These are phyloP conservation scores for Salvator merianae DNA, from an alignment of 2,113 vertebrate species.

Conservation along the genomic window DNA sequence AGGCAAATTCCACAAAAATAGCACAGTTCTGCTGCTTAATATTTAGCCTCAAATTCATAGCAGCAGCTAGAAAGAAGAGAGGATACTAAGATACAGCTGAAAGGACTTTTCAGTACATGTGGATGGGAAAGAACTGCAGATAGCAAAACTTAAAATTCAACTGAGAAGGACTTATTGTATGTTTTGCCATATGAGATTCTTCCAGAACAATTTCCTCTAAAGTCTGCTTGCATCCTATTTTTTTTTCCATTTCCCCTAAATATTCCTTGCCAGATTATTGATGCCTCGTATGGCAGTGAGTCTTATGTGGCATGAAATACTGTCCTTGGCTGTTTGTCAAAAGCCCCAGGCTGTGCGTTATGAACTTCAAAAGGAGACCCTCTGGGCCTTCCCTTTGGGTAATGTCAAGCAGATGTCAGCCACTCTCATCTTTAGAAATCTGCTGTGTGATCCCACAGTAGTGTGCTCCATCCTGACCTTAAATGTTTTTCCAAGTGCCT, in stretches of 20 bases:
- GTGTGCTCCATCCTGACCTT: not conserved
- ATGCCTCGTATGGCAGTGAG: too few relatives aligned
- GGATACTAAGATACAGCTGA: not conserved
- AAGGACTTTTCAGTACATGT: not conserved
- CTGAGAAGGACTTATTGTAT: not conserved
- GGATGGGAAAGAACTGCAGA: not conserved
- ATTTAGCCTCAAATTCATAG: not conserved
- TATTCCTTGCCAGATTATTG: too few relatives aligned
- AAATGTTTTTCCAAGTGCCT: not conserved
- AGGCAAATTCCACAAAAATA: not conserved
- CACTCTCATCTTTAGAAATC: not conserved
- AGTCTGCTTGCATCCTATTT: too few relatives aligned
- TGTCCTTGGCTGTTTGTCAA: not conserved
- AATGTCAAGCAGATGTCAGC: constrained; percentile 4
- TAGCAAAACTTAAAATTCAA: not conserved
- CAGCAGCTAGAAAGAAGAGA: not conserved
- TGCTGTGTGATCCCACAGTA: not conserved
- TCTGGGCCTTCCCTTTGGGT: not conserved
- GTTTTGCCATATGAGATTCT: too few relatives aligned
- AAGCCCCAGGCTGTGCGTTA: not conserved
- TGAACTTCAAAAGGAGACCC: constrained; percentile 3
- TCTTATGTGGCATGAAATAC: too few relatives aligned
- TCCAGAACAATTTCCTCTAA: too few relatives aligned
- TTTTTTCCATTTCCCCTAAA: too few relatives aligned
- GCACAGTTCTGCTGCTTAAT: not conserved